phyloP scores from a whole-genome alignment of 2,888 invertebrate genomes.

The Cephus rjabovi region DNA sequence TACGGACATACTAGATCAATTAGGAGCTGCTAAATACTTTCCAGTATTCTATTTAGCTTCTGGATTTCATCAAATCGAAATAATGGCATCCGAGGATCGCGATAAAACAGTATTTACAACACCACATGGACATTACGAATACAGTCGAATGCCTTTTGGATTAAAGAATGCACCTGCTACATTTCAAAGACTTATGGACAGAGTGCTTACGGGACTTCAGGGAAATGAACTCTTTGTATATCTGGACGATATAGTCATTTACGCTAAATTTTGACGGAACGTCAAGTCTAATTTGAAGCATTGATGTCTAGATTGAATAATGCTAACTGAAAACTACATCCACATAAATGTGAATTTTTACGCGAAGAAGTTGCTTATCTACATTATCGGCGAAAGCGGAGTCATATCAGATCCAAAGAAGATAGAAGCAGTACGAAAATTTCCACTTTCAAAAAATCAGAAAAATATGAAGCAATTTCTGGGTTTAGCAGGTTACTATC shows the following conservation, averaged over 20 bases:
- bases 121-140: slow-evolving; percentile 50
- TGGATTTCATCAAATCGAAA: slow-evolving; percentile 59
- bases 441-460: slow-evolving; percentile 32
- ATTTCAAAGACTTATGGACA: slow-evolving; percentile 59
- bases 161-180: slow-evolving; percentile 62
- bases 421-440: slow-evolving; percentile 37
- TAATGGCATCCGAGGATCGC: slow-evolving; percentile 38
- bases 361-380: slow-evolving; percentile 17
- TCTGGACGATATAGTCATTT: slow-evolving; percentile 33
- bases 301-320: slow-evolving; percentile 28
- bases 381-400: slow-evolving; percentile 16
- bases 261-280: slow-evolving; percentile 25
- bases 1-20: slow-evolving; percentile 50
- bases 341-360: slow-evolving; percentile 32
- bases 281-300: slow-evolving; percentile 24
- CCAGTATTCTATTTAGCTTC: slow-evolving; percentile 52
- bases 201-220: slow-evolving; percentile 37
- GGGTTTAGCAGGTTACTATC: not conserved
- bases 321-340: slow-evolving; percentile 29
- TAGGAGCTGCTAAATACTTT: too few species aligned
- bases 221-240: slow-evolving; percentile 29
- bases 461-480: slow-evolving; percentile 1
- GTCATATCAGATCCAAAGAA: slow-evolving; percentile 43
- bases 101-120: slow-evolving; percentile 57
- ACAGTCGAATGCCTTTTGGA: slow-evolving; percentile 54